phyloP scores from a whole-genome alignment of 2,797 vertebrate genomes.

The Toxotes lorentzi region DNA sequence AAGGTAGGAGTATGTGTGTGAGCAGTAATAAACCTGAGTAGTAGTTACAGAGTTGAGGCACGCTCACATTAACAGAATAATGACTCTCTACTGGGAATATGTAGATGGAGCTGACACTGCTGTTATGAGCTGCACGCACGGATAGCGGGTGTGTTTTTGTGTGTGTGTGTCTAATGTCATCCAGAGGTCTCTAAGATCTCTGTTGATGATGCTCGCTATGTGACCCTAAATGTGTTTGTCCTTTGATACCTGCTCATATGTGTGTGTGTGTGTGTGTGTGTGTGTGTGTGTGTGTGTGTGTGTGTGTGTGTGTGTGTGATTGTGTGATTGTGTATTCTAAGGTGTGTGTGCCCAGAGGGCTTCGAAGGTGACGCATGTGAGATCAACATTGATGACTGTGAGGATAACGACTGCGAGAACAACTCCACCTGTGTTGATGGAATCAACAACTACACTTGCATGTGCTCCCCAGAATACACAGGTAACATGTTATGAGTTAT shows the following conservation, averaged over 20 bases:
- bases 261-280: slow-evolving; percentile 6
- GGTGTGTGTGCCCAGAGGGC: slow-evolving; percentile 96
- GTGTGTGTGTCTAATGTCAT: slow-evolving; percentile 21
- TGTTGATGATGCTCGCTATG: not conserved
- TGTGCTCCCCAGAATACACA: slow-evolving; percentile 97
- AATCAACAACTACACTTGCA: slow-evolving; percentile 98
- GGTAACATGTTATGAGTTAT: slow-evolving; percentile 81
- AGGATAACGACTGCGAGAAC: slow-evolving; percentile 99
- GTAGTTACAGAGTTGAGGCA: slow-evolving; percentile 65
- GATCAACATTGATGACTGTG: slow-evolving; percentile 96
- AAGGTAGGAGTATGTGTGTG: not conserved
- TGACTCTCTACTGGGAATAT: slow-evolving; percentile 61
- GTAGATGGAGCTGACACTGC: slow-evolving; percentile 62
- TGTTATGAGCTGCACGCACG: slow-evolving; percentile 32
- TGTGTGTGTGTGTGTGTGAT: not conserved
- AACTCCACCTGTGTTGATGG: slow-evolving; percentile 98
- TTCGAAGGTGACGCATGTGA: slow-evolving; percentile 96
- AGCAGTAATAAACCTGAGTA: slow-evolving; percentile 62
- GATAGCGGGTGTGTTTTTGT: slow-evolving; percentile 14
- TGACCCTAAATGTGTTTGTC: not conserved
- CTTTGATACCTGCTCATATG: slow-evolving; percentile 4
- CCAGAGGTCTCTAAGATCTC: not conserved
- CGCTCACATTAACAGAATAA: slow-evolving; percentile 66
- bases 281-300: slow-evolving; percentile 20
- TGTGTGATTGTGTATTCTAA: slow-evolving; percentile 68